A percentile compares a stretch with the other conserved stretches of the same genome.
Evolutionary conservation across 2,113 vertebrate species (phyloP).

Genomic region (Oxygymnocypris stewartii): DNA sequence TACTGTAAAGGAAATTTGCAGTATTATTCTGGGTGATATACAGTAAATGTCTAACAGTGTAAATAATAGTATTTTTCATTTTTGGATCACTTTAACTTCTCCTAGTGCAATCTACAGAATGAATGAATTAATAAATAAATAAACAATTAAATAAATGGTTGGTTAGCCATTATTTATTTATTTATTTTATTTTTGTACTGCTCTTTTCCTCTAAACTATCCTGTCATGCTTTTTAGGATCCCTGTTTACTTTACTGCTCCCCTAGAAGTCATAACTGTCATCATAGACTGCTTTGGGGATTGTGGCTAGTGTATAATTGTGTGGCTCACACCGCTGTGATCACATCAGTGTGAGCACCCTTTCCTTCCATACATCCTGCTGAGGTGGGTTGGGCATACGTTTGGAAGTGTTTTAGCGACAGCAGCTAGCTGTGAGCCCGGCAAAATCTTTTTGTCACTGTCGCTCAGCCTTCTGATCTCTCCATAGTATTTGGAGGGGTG

Average conservation of each 20-base stretch:
- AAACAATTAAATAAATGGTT: too few species aligned
- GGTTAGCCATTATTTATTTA: not conserved
- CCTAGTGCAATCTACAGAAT: not conserved
- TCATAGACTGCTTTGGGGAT: not conserved
- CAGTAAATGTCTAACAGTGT: too few species aligned
- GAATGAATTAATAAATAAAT: not conserved
- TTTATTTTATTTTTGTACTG: not conserved
- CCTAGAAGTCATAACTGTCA: conserved; percentile 28
- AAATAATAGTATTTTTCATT: too few species aligned
- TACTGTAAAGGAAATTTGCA: too few species aligned
- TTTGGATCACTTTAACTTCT: not conserved
- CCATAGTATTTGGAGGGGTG: conserved; percentile 37
- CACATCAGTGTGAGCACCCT: not conserved
- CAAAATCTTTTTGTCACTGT: conserved; percentile 31
- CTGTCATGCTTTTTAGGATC: conserved; percentile 8
- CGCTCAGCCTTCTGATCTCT: conserved; percentile 46
- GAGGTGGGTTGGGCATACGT: conserved; percentile 18
- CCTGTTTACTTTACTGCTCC: conserved; percentile 22
- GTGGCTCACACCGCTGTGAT: not conserved
- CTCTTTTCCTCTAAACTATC: not conserved
- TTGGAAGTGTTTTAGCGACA: conserved; percentile 22
- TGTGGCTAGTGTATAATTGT: conserved; percentile 31
- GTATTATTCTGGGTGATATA: too few species aligned
- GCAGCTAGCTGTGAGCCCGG: conserved; percentile 30
- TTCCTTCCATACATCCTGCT: not conserved